These are phyloP conservation scores for Daphoenositta chrysoptera DNA, from an alignment of 2,113 vertebrate genomes.

Conservation along the genomic window DNA sequence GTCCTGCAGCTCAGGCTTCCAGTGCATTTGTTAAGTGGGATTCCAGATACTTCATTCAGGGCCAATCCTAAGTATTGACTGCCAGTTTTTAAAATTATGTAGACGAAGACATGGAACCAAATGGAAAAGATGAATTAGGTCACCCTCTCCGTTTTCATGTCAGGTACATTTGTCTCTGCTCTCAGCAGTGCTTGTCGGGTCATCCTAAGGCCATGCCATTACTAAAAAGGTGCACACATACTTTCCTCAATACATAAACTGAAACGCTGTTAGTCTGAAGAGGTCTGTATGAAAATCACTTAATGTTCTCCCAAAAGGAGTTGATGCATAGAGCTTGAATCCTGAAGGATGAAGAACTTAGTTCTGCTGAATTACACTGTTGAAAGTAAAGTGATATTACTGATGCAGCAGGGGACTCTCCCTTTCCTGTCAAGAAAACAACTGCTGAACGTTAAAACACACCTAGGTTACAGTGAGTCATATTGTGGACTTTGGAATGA, in stretches of 20 bases:
- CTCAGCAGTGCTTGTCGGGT: not conserved
- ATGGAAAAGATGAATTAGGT: not conserved
- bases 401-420: not conserved
- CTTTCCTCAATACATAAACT: not conserved
- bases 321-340: not conserved
- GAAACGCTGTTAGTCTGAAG: not conserved
- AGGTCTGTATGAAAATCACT: not conserved
- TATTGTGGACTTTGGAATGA: slow-evolving; percentile 20
- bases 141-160: not conserved
- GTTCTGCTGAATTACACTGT: not conserved
- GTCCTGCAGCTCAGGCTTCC: not conserved
- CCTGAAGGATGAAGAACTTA: not conserved
- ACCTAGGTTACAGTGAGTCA: slow-evolving; percentile 30
- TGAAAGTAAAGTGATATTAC: not conserved
- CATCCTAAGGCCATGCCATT: not conserved
- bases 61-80: not conserved
- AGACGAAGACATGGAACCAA: not conserved
- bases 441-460: slow-evolving; percentile 32
- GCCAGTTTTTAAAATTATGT: not conserved
- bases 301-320: not conserved
- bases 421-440: slow-evolving; percentile 48
- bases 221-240: not conserved
- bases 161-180: not conserved
- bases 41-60: slow-evolving; percentile 17
- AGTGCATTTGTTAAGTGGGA: not conserved